phyloP scores from a whole-genome alignment of 64 coral and sea anemone genomes.

The Porites lutea region DNA sequence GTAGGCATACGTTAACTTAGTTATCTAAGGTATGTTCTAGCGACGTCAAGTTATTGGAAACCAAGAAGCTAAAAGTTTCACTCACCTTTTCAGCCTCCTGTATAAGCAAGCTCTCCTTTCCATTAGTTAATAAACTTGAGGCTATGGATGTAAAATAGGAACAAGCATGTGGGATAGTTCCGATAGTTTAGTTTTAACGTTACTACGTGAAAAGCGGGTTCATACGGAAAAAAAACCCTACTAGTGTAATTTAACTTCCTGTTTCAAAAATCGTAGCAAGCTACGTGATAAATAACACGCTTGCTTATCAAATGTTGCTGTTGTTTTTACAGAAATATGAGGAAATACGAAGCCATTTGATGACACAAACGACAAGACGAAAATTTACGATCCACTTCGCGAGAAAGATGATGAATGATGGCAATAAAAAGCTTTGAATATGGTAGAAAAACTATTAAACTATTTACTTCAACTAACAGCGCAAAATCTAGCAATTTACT shows the following conservation, averaged over 20 bases:
- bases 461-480: background rate
- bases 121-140: constrained; percentile 13
- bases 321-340: too few relatives aligned
- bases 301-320: background rate
- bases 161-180: background rate
- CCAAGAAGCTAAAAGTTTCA: background rate
- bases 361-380: background rate
- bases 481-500: background rate
- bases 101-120: constrained; percentile 38
- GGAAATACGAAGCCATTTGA: too few relatives aligned
- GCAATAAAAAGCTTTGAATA: background rate
- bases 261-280: background rate
- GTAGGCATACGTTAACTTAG: too few relatives aligned
- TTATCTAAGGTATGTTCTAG: too few relatives aligned
- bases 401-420: background rate
- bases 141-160: constrained; percentile 2
- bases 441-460: background rate
- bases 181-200: too few relatives aligned
- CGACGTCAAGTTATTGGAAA: too few relatives aligned
- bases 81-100: constrained; percentile 47
- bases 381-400: background rate
- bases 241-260: background rate
- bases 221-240: background rate
- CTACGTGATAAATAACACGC: background rate
- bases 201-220: too few relatives aligned